These are phyloP conservation scores for Idaea straminata DNA, from an alignment of 2,888 invertebrate genomes.

Conservation along the genomic window DNA sequence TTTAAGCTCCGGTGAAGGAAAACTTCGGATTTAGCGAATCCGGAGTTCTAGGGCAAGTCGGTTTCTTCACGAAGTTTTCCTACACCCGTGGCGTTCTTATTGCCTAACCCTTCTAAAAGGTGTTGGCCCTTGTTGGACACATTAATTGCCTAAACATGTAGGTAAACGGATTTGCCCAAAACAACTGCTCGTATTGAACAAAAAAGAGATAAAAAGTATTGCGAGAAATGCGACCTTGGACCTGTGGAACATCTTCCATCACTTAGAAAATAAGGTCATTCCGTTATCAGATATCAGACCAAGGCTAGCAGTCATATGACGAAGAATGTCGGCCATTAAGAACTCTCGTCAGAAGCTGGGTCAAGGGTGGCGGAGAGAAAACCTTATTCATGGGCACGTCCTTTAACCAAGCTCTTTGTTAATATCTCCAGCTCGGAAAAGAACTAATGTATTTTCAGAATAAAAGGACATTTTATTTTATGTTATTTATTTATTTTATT, in stretches of 20 bases:
- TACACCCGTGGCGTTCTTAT: no score
- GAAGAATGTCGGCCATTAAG: neutral
- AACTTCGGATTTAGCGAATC: no score
- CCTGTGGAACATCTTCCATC: neutral
- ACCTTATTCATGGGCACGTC: neutral
- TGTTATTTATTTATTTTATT: no score
- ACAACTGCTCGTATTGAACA: no score
- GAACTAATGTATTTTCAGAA: neutral
- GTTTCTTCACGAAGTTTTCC: no score
- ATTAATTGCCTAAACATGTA: no score
- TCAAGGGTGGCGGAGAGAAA: neutral
- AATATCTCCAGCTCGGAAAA: neutral
- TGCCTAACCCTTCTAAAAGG: no score
- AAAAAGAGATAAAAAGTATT: neutral
- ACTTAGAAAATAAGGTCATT: neutral
- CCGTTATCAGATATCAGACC: neutral
- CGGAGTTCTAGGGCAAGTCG: no score
- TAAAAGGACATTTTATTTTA: no score
- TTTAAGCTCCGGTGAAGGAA: no score
- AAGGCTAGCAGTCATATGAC: neutral
- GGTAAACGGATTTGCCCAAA: no score
- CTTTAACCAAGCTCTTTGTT: neutral
- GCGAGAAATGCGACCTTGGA: neutral
- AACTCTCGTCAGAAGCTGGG: neutral
- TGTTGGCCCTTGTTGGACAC: no score